Evolutionary conservation across 2,797 vertebrate genomes (phyloP), one percentile per base, ranked within the genome.

Genomic region (Xenops minutus): DNA sequence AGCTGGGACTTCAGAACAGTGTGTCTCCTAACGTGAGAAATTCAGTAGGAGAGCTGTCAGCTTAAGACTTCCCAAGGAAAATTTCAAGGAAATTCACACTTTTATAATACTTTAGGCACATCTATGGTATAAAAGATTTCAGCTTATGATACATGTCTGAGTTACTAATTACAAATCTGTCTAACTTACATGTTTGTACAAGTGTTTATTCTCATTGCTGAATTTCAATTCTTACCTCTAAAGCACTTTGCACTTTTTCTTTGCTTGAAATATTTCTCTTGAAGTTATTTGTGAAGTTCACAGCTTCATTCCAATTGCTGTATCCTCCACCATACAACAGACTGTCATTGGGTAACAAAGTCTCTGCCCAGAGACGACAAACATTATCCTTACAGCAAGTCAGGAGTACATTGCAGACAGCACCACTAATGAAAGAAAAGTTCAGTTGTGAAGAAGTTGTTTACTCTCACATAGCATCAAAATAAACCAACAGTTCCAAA

Each of bases 311-410:
- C 96, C 95, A 95, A 30, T 97, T 97, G 97, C 88, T 98, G 95
- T 96, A 98, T 93, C 98, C 98, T 96, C 98, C 97, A 96, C 98
- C 98, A 7, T 98, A 99, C 21, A 99, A 97, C 55, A 99, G 97
- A 94, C 98, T 98, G 97, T 99, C 99, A 93, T 99, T 99, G 39
- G 99, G 99, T 97, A 99, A 98, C 96, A 99, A 97, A 7, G 99
- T 99, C 97, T 99, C 99, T 87, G 99, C 98, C 99, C 99, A 99
- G 44, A 99, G 98, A 34, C 99, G 99, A 97, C 99, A 99, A 72
- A 99, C 99, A 21, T 98, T 99, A 98, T 99, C 99, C 97, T 99
- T 99, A 97, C 99, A 99, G 98, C 99, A 99, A 90, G 99, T 99
- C 96, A 99, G 98, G 51, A 99, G 97, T 58, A 99, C 99, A 73